Base-by-base conservation (phyloP, 2,888 invertebrate species). In the Artemia sp. region DNA sequence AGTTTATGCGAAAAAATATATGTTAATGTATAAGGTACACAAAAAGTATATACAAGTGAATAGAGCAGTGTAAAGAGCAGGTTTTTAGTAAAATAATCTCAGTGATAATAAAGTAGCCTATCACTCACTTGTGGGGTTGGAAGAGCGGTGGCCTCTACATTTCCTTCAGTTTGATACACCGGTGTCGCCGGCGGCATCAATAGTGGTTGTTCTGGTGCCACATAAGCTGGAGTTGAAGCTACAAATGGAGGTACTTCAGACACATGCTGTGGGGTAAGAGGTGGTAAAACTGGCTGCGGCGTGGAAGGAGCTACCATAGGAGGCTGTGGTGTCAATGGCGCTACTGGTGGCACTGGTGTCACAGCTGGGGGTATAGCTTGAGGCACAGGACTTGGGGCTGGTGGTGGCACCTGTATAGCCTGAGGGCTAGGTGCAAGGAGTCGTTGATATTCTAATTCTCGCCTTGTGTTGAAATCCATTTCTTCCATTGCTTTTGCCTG, bases 401-500 rank as follows among this genome's bases (percentile, higher is more conserved):
- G n/a, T 58, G 14, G 14, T 19, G 64, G 64, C 64, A 58, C 9
- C 64, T 58, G 64, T 58, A 24, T 8, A 58, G 24, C 64, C 9
- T 58, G 64, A 24, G 64, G 64, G 24, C 64, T 58, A 10, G 64
- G 64, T n/a, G n/a, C 24, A 58, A 58, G 64, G 8, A 58, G 10
- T 24, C 64, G 64, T 10, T 58, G 64, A 10, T 58, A 58, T 58
- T 58, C 64, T 19, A 58, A 24, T 24, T 58, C 64, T 58, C 64
- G 64, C 14, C 64, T n/a, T n/a, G 64, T 58, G 64, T 58, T 58
- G 64, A 58, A 58, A 58, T 58, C 64, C 64, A 58, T 58, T 58
- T 58, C 67, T n/a, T 52, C 68, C 58, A 51, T 19, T 64, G 58
- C 69, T 68, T 71, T 67, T 24, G 51, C 51, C 52, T 67, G 71